phyloP scores from a whole-genome alignment of 2,113 vertebrate species.

The Plecturocebus donacophilus region DNA sequence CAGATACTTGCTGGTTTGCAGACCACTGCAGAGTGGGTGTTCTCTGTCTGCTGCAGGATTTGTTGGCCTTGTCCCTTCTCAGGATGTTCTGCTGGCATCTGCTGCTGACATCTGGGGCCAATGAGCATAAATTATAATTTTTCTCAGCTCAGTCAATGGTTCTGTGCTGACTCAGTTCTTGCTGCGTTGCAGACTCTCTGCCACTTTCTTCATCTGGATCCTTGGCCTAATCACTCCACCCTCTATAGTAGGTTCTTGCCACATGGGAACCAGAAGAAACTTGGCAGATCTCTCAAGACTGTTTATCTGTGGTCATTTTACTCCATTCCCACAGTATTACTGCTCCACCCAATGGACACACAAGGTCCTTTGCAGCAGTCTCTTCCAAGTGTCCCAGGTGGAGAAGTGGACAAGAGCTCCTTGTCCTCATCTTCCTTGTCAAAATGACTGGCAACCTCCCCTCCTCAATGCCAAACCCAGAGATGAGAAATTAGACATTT shows the following conservation, averaged over 20 bases:
- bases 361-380: background rate
- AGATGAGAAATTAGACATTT: background rate
- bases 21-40: background rate
- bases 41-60: background rate
- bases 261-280: background rate
- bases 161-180: background rate
- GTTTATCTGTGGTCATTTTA: background rate
- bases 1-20: background rate
- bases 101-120: background rate
- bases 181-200: background rate
- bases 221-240: background rate
- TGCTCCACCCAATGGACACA: background rate
- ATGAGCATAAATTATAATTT: background rate
- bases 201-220: background rate
- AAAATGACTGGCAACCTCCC: background rate
- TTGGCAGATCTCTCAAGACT: background rate
- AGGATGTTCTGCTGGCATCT: background rate
- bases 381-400: background rate
- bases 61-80: background rate
- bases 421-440: background rate
- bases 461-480: background rate
- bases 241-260: background rate
- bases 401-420: background rate
- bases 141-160: background rate
- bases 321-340: background rate